Evolutionary conservation across 2,888 invertebrate species (phyloP).

Genomic region (Stomorhina lunata): DNA sequence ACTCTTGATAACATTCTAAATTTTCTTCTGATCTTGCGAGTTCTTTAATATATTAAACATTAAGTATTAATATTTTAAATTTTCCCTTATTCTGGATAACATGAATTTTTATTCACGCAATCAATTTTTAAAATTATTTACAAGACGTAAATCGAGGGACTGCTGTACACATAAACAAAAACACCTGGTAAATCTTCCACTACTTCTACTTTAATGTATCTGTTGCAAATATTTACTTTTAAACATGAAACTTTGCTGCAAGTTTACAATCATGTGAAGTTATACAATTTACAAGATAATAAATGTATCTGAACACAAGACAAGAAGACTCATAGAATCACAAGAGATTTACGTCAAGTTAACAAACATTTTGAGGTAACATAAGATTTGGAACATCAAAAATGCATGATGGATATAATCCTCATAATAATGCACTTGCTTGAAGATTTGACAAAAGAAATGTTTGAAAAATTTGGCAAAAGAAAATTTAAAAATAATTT

Average conservation of each 20-base stretch:
- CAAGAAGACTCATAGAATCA: constrained; percentile 31
- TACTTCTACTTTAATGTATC: neutral
- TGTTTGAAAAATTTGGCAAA: neutral
- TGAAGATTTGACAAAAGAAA: neutral
- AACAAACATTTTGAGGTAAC: constrained; percentile 28
- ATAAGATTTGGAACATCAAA: neutral
- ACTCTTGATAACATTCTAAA: too few relatives aligned
- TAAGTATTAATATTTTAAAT: too few relatives aligned
- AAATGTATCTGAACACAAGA: constrained; percentile 12
- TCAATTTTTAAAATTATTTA: too few relatives aligned
- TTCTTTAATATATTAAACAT: too few relatives aligned
- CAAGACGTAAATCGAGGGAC: too few relatives aligned
- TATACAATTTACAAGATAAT: constrained; percentile 32
- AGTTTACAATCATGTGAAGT: neutral
- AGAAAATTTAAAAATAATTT: constrained; percentile 68
- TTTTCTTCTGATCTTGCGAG: too few relatives aligned
- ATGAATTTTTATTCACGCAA: too few relatives aligned
- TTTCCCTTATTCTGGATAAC: too few relatives aligned
- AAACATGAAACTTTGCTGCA: too few relatives aligned
- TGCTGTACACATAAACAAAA: too few relatives aligned
- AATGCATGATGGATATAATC: neutral
- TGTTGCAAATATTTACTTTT: too few relatives aligned
- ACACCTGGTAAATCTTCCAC: neutral
- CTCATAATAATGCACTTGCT: constrained; percentile 45
- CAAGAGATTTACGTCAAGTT: constrained; percentile 61